Evolutionary conservation across 1,140 invertebrate species (phyloP).

Genomic region (Protaetia brevitarsis): DNA sequence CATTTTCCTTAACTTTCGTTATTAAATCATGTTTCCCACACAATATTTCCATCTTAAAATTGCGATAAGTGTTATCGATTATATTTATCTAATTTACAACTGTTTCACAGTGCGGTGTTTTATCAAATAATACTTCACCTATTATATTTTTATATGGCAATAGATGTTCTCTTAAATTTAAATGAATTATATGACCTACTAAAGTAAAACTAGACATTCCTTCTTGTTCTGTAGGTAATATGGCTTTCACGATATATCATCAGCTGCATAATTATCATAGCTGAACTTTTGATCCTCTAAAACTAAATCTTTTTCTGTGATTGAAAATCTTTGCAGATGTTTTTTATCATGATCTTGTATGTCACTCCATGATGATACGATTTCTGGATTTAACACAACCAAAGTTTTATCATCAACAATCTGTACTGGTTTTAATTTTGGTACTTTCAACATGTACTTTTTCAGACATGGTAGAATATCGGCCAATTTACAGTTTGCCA

Average conservation of each 20-base stretch:
- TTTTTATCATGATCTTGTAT: constrained; percentile 54
- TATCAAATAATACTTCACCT: constrained; percentile 77
- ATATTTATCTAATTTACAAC: constrained; percentile 89
- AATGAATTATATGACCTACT: constrained; percentile 91
- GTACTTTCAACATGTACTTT: constrained; percentile 70
- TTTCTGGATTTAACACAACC: constrained; percentile 70
- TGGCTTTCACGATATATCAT: constrained; percentile 76
- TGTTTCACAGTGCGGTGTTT: constrained; percentile 67
- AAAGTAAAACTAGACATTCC: constrained; percentile 77
- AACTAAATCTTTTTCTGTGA: constrained; percentile 56
- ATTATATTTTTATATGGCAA: constrained; percentile 82
- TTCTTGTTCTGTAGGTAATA: constrained; percentile 74
- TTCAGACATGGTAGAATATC: constrained; percentile 58
- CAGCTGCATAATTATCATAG: constrained; percentile 83
- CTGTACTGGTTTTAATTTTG: constrained; percentile 69
- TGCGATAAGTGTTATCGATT: constrained; percentile 88
- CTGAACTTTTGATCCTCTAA: constrained; percentile 58
- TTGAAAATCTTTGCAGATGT: constrained; percentile 49
- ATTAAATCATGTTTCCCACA: constrained; percentile 73
- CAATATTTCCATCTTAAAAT: constrained; percentile 92
- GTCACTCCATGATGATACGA: constrained; percentile 59
- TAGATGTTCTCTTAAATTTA: constrained; percentile 84
- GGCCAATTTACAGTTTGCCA: constrained; percentile 51
- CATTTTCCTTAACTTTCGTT: constrained; percentile 81
- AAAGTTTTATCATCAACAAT: constrained; percentile 26